A percentile compares a stretch with the other conserved stretches of the same genome.
These are phyloP conservation scores for Notospermus geniculatus DNA, from an alignment of 1,140 invertebrate species.

Conservation along the genomic window DNA sequence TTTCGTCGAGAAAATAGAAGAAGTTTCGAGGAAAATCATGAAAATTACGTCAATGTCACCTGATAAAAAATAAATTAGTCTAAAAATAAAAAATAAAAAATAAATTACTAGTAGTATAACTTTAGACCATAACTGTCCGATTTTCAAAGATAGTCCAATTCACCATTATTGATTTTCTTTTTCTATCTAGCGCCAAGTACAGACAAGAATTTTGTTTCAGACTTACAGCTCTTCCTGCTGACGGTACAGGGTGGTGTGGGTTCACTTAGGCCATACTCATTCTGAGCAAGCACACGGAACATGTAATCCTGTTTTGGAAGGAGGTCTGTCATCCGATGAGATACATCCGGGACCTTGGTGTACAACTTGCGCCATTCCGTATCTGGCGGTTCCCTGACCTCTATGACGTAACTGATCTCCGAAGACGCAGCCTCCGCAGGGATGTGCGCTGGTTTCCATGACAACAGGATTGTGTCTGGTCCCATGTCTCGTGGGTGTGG, in stretches of 20 bases:
- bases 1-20: too few species aligned
- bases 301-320: constrained; percentile 89
- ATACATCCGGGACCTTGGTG: constrained; percentile 26
- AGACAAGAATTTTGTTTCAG: too few species aligned
- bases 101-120: too few species aligned
- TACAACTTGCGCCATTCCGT: constrained; percentile 30
- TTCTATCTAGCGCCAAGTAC: too few species aligned
- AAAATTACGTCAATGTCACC: too few species aligned
- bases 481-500: constrained; percentile 61
- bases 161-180: too few species aligned
- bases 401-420: constrained; percentile 31
- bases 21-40: too few species aligned
- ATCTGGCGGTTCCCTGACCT: constrained; percentile 38
- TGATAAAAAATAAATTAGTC: too few species aligned
- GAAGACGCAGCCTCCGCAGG: constrained; percentile 45
- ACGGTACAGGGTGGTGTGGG: constrained; percentile 49
- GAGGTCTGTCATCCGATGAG: constrained; percentile 27
- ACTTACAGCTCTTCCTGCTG: constrained; percentile 27
- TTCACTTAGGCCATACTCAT: constrained; percentile 65
- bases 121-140: too few species aligned
- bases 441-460: constrained; percentile 81
- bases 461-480: constrained; percentile 71
- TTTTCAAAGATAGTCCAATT: too few species aligned
- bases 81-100: too few species aligned
- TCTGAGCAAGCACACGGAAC: constrained; percentile 92